These are phyloP conservation scores for Cryptoprocta ferox DNA, from an alignment of 2,797 vertebrate species.

Conservation along the genomic window DNA sequence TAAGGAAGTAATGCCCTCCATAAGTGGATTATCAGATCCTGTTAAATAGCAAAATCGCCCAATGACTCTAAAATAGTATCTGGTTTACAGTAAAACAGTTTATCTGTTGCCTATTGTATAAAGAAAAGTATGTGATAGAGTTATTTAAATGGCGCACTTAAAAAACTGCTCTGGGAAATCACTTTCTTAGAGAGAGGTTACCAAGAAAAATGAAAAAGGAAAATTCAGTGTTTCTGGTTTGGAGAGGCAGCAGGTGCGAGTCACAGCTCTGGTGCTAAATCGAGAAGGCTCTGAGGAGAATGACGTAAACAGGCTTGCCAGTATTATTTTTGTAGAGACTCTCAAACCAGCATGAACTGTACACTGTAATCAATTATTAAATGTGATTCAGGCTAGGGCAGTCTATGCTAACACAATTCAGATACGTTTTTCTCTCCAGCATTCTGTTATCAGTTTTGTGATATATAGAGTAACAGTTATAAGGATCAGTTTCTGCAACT, in stretches of 20 bases:
- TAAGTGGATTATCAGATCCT: neutral
- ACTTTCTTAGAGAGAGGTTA: conserved; percentile 5
- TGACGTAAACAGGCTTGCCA: neutral
- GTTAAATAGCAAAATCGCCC: neutral
- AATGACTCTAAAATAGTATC: neutral
- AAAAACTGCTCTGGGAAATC: neutral
- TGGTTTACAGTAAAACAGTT: neutral
- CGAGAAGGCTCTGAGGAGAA: neutral
- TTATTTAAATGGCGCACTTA: neutral
- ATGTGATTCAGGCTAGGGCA: neutral
- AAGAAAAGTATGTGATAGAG: neutral
- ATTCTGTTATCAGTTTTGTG: conserved; percentile 53
- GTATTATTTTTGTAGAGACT: conserved; percentile 25
- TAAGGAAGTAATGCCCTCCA: neutral
- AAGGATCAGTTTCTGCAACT: conserved; percentile 71
- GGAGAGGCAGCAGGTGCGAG: neutral
- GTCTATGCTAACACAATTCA: conserved; percentile 2
- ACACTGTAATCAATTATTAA: conserved; percentile 68
- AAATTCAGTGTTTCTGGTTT: neutral
- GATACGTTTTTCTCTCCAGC: conserved; percentile 26
- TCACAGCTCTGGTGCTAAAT: neutral
- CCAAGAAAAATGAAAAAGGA: neutral
- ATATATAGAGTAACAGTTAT: conserved; percentile 58
- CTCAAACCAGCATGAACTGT: neutral
- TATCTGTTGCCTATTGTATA: neutral